Base-by-base conservation (phyloP, 1,140 invertebrate genomes). In the Helicoverpa zea region DNA sequence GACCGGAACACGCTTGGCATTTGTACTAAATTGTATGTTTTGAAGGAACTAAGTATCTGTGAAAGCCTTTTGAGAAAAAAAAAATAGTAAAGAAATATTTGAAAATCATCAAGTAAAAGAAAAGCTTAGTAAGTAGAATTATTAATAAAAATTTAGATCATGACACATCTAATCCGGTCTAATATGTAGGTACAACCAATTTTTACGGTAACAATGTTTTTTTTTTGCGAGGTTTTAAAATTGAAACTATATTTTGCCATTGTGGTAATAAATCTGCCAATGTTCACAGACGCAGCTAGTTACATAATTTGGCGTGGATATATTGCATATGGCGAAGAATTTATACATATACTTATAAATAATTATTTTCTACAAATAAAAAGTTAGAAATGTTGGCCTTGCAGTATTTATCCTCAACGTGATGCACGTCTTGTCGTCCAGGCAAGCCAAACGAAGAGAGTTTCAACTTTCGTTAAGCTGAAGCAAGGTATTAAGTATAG, bases 191-290 rank as follows among this genome's bases (percentile, higher is more conserved):
- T 66, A 52, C 47, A 70, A 52, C 23, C 49, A 51, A 79, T 79
- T 52, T 63, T 75, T 49, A 83, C 81, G 83, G 86, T 87, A 89
- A 88, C 88, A 87, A 84, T 82, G 23, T 23, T 23, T 87, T 85
- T 84, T n/a, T 86, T 85, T 85, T 61, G 83, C 81, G 81, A 84
- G 83, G 87, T 76, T 58, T 76, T 74, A 79, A 78, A 74, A 29
- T 54, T 70, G 54, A 30, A 30, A 51, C 23, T 70, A 66, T 3
- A 49, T 47, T 66, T 63, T 66, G n/a, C 9, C 29, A 12, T 29
- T 5, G 29, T 16, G 10, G 61, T 64, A 1, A 43, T n/a, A 64
- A 64, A 64, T n/a, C 30, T 10, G 2, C 9, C 13, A 43, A 47
- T 43, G 5, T 64, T n/a, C n/a, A 16, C 47, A 49, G 47, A 66